Evolutionary conservation across 2,888 invertebrate species (phyloP).

Genomic region (Metallyticus violacea): DNA sequence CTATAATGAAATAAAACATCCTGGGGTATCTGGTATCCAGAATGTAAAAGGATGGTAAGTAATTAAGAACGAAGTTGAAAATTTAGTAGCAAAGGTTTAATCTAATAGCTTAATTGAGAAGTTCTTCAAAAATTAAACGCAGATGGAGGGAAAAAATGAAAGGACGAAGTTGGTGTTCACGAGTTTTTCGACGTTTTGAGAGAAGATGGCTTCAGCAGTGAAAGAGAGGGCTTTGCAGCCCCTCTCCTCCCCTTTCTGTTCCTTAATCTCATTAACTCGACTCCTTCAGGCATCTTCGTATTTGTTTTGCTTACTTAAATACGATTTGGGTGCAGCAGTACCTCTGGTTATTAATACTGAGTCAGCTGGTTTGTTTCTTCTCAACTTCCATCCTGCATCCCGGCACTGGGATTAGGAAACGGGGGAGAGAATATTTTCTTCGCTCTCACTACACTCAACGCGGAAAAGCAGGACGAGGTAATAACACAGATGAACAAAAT

Average conservation of each 20-base stretch:
- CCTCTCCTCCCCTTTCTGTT: no score
- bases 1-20: no score
- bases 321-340: background rate
- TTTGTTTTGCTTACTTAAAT: conserved; percentile 4
- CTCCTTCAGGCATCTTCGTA: background rate
- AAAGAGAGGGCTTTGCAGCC: background rate
- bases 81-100: background rate
- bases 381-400: no score
- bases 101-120: background rate
- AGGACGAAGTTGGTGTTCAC: background rate
- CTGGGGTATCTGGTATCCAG: background rate
- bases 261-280: conserved; percentile 8
- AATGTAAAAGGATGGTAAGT: background rate
- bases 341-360: background rate
- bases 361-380: background rate
- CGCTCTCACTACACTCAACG: background rate
- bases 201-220: background rate
- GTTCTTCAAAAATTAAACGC: background rate
- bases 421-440: background rate
- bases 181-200: background rate
- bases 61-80: background rate
- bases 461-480: background rate
- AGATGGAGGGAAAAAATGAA: background rate
- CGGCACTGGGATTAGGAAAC: background rate
- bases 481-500: background rate